Percentiles rank a stretch among this genome's conserved stretches.
Conservation (phyloP, 2,113 vertebrate species). For the Paradoxurus hermaphroditus region DNA sequence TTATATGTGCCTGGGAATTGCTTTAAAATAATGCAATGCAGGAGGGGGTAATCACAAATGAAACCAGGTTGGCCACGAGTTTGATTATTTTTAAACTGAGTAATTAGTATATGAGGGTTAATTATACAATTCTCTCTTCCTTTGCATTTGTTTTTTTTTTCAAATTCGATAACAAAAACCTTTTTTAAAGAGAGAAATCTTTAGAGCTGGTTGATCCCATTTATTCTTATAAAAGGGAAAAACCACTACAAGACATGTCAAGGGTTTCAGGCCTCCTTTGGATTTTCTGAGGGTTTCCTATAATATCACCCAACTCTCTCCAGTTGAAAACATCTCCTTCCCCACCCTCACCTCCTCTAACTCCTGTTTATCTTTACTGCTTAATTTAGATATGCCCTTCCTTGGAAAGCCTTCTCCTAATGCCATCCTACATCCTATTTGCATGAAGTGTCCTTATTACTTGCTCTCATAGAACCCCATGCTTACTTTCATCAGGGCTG, state of each 20-base stretch:
- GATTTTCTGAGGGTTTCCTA: background rate
- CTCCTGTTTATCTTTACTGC: background rate
- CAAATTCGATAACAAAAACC: background rate
- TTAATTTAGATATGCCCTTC: background rate
- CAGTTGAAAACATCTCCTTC: background rate
- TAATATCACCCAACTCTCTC: background rate
- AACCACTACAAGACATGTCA: background rate
- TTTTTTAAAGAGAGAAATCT: background rate
- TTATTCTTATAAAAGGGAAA: background rate
- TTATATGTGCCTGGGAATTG: background rate
- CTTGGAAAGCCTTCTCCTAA: background rate
- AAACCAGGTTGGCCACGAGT: background rate
- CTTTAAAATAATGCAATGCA: background rate
- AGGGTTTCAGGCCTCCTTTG: background rate
- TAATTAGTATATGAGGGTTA: background rate
- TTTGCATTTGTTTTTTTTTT: background rate
- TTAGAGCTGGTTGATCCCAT: background rate
- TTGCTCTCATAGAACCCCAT: background rate
- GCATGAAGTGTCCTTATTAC: background rate
- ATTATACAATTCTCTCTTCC: background rate
- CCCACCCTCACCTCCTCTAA: background rate
- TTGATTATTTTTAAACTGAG: background rate
- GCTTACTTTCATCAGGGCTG: background rate
- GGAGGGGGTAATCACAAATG: background rate
- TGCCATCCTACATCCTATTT: background rate